Base-by-base conservation (phyloP, 2,113 vertebrate genomes). In the Ictalurus furcatus region DNA sequence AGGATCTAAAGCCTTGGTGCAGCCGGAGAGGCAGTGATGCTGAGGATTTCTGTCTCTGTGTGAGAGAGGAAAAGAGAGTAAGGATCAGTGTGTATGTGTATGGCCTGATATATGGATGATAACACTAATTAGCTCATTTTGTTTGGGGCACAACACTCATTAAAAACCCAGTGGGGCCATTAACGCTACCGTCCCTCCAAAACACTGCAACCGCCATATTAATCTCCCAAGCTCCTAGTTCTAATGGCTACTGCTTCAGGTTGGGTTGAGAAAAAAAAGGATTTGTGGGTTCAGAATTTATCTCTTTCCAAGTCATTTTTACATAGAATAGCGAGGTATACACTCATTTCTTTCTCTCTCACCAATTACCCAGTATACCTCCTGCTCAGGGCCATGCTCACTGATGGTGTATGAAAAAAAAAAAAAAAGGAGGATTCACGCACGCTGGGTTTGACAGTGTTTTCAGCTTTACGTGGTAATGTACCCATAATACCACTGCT, bases 61-160 rank as follows among this genome's bases (percentile, higher is more conserved):
- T 87, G 90, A 61, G 90, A 84, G 67, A 84, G 44, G 56, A 84
- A 48, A 84, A 91, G 92, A 91, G 93, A 85, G 74, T 87, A 89
- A 85, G 91, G 92, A 88, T 93, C 93, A 88, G 89, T 91, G 93
- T 93, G 93, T 93, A 94, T 94, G 94, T 91, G 93, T 94, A 94
- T 93, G 91, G 93, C 92, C 94, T 95, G 94, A 96, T 96, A 94
- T 96, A 95, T 94, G 94, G 94, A 95, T 95, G 95, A 95, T 95
- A 96, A 96, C 95, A 94, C 95, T 96, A 96, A 96, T 96, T 96
- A 96, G 95, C 95, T 96, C 94, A 89, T 96, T 96, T 96, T 96
- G 95, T 96, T 96, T 96, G 94, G 95, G 95, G 95, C 95, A 95
- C 95, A 95, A 95, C 95, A 95, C 94, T 96, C 95, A 96, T 96